Evolutionary conservation across 2,797 vertebrate genomes (phyloP).

Genomic region (Fistularia commersonii): DNA sequence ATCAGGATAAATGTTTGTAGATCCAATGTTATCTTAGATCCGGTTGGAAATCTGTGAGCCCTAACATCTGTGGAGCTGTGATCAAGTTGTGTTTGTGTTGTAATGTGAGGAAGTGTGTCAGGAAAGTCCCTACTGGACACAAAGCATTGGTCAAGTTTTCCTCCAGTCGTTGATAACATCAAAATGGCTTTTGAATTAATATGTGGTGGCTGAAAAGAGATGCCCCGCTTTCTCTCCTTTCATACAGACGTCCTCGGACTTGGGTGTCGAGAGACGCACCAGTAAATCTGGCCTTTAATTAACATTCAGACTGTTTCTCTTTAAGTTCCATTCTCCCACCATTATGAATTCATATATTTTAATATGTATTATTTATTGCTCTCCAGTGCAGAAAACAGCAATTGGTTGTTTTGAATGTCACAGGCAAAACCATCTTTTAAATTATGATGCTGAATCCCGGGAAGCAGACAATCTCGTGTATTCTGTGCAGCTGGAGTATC

Average conservation of each 20-base stretch:
- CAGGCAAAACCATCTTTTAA: not conserved
- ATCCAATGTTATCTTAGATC: no score
- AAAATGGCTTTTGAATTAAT: no score
- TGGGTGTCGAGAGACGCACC: not conserved
- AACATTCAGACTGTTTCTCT: slow-evolving; percentile 1
- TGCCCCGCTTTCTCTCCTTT: not conserved
- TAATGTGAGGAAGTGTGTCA: no score
- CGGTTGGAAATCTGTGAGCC: no score
- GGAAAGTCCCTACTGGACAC: no score
- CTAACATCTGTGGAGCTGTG: no score
- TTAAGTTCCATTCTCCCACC: not conserved
- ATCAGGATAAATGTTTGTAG: no score
- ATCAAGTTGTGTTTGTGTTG: no score
- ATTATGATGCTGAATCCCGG: not conserved
- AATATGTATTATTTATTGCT: not conserved
- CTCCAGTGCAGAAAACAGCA: not conserved
- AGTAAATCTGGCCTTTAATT: slow-evolving; percentile 3
- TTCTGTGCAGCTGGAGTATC: slow-evolving; percentile 4
- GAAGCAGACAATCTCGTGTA: not conserved
- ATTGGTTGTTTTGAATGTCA: not conserved
- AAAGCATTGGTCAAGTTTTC: no score
- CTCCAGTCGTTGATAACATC: no score
- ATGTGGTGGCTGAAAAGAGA: not conserved
- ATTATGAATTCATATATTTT: slow-evolving; percentile 2
- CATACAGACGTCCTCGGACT: not conserved